Evolutionary conservation across 2,113 vertebrate genomes (phyloP).

Genomic region (Smithornis capensis): DNA sequence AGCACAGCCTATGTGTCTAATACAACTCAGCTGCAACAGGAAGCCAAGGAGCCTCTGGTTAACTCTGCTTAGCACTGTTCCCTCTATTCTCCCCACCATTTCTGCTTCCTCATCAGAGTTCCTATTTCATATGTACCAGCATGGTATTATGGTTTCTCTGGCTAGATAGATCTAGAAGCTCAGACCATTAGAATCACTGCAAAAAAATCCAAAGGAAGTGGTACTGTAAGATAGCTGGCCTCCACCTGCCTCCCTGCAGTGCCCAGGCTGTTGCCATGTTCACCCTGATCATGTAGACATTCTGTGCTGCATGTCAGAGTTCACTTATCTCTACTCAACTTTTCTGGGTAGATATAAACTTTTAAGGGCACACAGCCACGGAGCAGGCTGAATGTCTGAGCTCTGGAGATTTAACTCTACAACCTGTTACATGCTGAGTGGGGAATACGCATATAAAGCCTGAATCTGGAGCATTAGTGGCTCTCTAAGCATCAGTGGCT

Average conservation of each 20-base stretch:
- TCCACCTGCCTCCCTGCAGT: not conserved
- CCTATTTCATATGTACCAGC: not conserved
- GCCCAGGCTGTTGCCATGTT: not conserved
- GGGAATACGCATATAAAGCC: not conserved
- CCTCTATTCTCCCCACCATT: not conserved
- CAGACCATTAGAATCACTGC: not conserved
- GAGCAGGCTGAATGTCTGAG: not conserved
- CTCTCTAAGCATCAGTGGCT: not conserved
- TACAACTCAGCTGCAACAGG: not conserved
- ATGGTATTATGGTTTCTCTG: accelerated
- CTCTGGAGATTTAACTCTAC: not conserved
- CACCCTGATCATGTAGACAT: not conserved
- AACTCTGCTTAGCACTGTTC: not conserved
- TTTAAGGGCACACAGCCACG: not conserved
- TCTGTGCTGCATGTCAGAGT: not conserved
- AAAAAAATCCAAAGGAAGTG: not conserved
- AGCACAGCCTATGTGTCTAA: not conserved
- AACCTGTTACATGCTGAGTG: not conserved
- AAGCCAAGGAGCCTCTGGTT: not conserved
- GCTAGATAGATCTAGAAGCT: not conserved
- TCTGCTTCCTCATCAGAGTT: not conserved
- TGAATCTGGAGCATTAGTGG: not conserved
- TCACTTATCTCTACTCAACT: not conserved
- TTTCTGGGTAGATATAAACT: not conserved
- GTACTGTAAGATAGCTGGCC: not conserved